Evolutionary conservation across 2,113 vertebrate genomes (phyloP), one percentile per base, ranked within the genome.

Genomic region (Gopherus evgoodei): DNA sequence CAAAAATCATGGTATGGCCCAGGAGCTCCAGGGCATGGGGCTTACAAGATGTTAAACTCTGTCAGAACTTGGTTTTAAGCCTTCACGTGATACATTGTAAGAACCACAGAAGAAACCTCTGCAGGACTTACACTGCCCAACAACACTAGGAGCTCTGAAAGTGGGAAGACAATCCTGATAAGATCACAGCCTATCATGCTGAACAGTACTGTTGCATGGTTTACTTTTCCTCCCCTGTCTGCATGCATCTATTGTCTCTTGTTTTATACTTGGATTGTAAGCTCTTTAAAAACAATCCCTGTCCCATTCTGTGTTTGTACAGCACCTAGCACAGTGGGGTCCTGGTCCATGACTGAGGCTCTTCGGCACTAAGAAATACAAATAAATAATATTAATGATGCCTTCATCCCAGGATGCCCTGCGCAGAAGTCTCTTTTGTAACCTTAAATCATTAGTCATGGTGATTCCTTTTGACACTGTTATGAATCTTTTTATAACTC

Each of bases 401-500:
- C 85, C 85, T 91, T 88, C 3, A 0, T 72, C 21, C 3, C 3
- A 90, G 79, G 22, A 21, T 0, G 10, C 13, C 75, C 91, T 62
- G 56, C 1, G 1, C n/a, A 38, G 62, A 81, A 90, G 35, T 65
- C 53, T 78, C 85, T 92, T 87, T 35, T 0, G 0, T 83, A 65
- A 4, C 56, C 50, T 57, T 52, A 29, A 87, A n/a, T 79, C 94
- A 86, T 75, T 65, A 65, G 59, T 97, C 76, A n/a, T 53, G 90
- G 84, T 93, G 90, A 92, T 65, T 38, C 93, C 65, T 95, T 93
- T 31, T 81, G 72, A 91, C 50, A 38, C 86, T 38, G 0, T 62
- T 86, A 75, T 81, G 53, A 91, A 29, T 91, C 84, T 87, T 86
- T 44, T 75, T 59, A 12, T 95, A 91, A 90, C 78, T 86, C 81